These are phyloP conservation scores for Lacerta bilineata DNA, from an alignment of 2,797 vertebrate genomes.

Conservation along the genomic window DNA sequence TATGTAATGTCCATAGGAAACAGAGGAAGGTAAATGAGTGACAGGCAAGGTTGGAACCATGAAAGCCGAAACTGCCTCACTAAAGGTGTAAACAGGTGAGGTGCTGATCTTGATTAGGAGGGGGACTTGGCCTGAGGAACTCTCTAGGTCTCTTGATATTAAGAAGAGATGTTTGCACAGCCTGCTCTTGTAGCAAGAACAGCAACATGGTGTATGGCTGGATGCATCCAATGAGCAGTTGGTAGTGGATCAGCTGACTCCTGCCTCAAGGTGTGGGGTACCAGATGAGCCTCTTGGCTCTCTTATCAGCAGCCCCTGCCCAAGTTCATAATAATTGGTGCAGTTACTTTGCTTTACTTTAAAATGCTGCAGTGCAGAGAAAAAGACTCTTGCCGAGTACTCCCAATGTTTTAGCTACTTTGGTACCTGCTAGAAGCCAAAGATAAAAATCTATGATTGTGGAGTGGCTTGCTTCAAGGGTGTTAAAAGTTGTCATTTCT, in stretches of 20 bases:
- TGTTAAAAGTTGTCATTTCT: constrained; percentile 14
- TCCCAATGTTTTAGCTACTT: neutral
- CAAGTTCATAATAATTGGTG: too few relatives aligned
- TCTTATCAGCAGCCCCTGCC: neutral
- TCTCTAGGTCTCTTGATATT: too few relatives aligned
- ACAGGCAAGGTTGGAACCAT: neutral
- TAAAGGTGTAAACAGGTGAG: neutral
- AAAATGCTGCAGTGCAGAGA: neutral
- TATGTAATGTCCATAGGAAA: neutral
- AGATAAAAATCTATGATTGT: neutral
- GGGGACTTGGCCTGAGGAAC: neutral
- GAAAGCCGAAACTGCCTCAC: neutral
- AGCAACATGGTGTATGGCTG: neutral
- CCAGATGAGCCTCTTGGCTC: neutral
- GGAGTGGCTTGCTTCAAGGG: neutral
- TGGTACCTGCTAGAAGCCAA: constrained; percentile 18
- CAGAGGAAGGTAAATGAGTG: neutral
- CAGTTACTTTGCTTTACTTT: neutral
- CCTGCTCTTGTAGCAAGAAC: neutral
- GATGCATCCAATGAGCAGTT: neutral
- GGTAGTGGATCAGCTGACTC: neutral
- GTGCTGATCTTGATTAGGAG: neutral
- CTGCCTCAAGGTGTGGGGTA: neutral
- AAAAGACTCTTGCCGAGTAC: constrained; percentile 4
- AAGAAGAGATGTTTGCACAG: neutral